phyloP scores from a whole-genome alignment of 1,140 invertebrate genomes.

The Dreissena rostriformis region DNA sequence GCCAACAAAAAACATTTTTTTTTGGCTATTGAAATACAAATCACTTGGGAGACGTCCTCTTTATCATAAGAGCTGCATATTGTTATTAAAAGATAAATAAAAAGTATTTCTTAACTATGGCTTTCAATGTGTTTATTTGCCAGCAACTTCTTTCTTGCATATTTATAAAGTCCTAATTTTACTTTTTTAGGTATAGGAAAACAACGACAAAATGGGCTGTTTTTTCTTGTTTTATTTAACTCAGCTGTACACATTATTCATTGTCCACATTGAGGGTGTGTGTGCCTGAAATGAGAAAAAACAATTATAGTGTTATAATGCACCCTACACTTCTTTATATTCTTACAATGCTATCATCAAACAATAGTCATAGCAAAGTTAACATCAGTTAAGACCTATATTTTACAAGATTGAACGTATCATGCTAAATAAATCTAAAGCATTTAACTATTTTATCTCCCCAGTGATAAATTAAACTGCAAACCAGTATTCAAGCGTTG shows the following conservation, averaged over 20 bases:
- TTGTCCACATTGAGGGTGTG: conserved; percentile 75
- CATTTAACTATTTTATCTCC: not conserved
- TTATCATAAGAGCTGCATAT: too few relatives aligned
- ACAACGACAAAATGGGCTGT: not conserved
- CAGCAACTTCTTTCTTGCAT: too few relatives aligned
- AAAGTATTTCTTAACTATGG: too few relatives aligned
- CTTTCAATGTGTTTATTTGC: too few relatives aligned
- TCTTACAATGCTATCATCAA: not conserved
- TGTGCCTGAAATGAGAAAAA: conserved; percentile 69
- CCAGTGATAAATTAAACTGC: not conserved
- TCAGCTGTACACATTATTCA: conserved; percentile 66
- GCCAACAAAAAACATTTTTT: too few relatives aligned
- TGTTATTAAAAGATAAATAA: too few relatives aligned
- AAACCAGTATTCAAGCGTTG: too few relatives aligned
- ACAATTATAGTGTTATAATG: conserved; percentile 22
- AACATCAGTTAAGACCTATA: not conserved
- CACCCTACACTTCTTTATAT: not conserved
- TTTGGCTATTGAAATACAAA: too few relatives aligned
- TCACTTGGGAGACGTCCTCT: too few relatives aligned
- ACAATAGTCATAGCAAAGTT: not conserved
- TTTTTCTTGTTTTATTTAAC: conserved; percentile 55
- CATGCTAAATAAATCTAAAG: not conserved
- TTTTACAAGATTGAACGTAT: too few relatives aligned
- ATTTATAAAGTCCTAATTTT: too few relatives aligned
- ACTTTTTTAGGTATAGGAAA: not conserved